These are phyloP conservation scores for Neoarius graeffei DNA, from an alignment of 2,113 vertebrate species.

Conservation along the genomic window DNA sequence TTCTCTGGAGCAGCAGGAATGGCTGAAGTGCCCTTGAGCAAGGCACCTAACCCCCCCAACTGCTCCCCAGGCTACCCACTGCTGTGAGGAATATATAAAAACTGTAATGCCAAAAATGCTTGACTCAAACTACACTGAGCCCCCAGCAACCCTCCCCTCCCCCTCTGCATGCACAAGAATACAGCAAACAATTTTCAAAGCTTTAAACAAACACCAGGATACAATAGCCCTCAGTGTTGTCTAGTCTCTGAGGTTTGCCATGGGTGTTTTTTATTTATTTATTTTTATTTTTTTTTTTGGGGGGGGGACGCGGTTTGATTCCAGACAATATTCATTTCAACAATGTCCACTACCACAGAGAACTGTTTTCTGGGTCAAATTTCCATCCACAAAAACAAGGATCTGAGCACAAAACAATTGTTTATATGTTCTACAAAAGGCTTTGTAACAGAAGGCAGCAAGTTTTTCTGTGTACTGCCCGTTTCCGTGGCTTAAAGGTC, in stretches of 20 bases:
- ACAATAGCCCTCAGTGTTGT: not conserved
- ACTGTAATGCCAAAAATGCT: not conserved
- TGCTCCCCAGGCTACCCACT: too few relatives aligned
- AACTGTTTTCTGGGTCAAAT: slow-evolving; percentile 8
- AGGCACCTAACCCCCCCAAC: too few relatives aligned
- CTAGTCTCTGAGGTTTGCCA: not conserved
- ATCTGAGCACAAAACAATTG: slow-evolving; percentile 29
- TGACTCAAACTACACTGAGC: not conserved
- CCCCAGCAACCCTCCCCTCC: not conserved
- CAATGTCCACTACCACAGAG: slow-evolving; percentile 20
- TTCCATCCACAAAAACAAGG: slow-evolving; percentile 22
- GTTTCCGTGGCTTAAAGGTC: slow-evolving; percentile 24
- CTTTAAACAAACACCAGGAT: not conserved
- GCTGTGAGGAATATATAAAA: not conserved
- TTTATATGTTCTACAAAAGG: slow-evolving; percentile 15
- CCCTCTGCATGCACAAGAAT: not conserved
- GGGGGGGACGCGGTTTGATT: slow-evolving; percentile 13
- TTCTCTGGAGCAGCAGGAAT: too few relatives aligned
- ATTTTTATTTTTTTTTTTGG: too few relatives aligned
- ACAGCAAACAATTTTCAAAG: slow-evolving; percentile 15
- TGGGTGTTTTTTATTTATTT: not conserved
- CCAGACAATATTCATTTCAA: slow-evolving; percentile 34
- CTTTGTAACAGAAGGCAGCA: slow-evolving; percentile 19
- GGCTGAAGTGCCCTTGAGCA: too few relatives aligned
- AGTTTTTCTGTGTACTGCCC: slow-evolving; percentile 37